Evolutionary conservation across 2,888 invertebrate species (phyloP).

Genomic region (Halictus ligatus): DNA sequence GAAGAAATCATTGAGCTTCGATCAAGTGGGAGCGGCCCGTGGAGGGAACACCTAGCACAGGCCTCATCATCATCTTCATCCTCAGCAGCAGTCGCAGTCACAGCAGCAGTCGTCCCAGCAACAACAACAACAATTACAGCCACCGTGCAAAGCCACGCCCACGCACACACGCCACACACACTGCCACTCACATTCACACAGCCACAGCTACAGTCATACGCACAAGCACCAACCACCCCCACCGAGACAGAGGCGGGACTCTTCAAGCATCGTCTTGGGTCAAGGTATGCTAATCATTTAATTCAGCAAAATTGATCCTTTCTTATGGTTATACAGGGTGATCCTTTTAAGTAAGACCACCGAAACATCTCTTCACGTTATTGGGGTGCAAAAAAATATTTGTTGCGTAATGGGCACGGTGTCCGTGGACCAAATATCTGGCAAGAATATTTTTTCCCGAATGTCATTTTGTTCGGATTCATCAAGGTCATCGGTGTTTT

Average conservation of each 20-base stretch:
- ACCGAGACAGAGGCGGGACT: conserved; percentile 82
- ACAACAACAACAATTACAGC: conserved; percentile 75
- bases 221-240: conserved; percentile 82
- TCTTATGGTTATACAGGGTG: no score
- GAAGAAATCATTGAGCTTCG: conserved; percentile 88
- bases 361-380: no score
- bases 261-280: conserved; percentile 83
- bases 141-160: conserved; percentile 80
- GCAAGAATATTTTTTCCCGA: no score
- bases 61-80: conserved; percentile 79
- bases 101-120: conserved; percentile 74
- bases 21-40: conserved; percentile 85
- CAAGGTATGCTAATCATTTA: conserved; percentile 78
- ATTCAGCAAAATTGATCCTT: background rate
- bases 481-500: no score
- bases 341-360: no score
- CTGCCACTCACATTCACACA: conserved; percentile 83
- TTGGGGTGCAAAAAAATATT: no score
- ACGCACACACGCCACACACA: conserved; percentile 82
- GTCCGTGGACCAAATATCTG: no score
- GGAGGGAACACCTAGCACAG: conserved; percentile 84
- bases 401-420: no score
- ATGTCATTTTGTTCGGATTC: no score
- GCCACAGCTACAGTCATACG: conserved; percentile 82
- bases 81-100: conserved; percentile 70